phyloP scores from a whole-genome alignment of 23 tunicate species.

The Botrylloides violaceus region DNA sequence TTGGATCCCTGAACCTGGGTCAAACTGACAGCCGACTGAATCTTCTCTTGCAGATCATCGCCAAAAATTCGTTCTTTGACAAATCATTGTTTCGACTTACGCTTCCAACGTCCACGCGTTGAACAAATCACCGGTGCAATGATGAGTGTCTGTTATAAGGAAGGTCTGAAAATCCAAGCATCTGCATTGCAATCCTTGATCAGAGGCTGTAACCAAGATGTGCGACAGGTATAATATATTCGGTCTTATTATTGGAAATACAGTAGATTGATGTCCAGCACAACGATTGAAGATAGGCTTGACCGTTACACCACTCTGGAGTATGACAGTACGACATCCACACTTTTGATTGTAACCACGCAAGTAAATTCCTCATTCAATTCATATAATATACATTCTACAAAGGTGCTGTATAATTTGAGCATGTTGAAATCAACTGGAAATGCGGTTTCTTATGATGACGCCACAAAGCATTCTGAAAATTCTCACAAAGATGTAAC shows the following conservation, averaged over 20 bases:
- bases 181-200: slow-evolving; percentile 85
- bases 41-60: slow-evolving; percentile 46
- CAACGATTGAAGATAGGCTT: too few relatives aligned
- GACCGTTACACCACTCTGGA: too few relatives aligned
- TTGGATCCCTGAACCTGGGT: too few relatives aligned
- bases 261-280: too few relatives aligned
- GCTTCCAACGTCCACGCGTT: slow-evolving; percentile 86
- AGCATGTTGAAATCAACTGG: slow-evolving; percentile 60
- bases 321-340: too few relatives aligned
- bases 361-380: too few relatives aligned
- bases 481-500: slow-evolving; percentile 62
- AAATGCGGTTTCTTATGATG: slow-evolving; percentile 62
- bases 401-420: slow-evolving; percentile 80
- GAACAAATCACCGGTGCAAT: slow-evolving; percentile 76
- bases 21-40: too few relatives aligned
- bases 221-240: slow-evolving; percentile 73
- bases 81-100: slow-evolving; percentile 82
- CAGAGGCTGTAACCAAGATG: slow-evolving; percentile 89
- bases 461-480: slow-evolving; percentile 53
- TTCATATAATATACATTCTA: too few relatives aligned
- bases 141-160: slow-evolving; percentile 89
- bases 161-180: slow-evolving; percentile 68
- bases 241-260: too few relatives aligned
- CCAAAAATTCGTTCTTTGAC: slow-evolving; percentile 85
- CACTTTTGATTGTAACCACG: too few relatives aligned